Evolutionary conservation across 2,113 vertebrate species (phyloP), one percentile per base, ranked within the genome.

Genomic region (Plecturocebus donacophilus): DNA sequence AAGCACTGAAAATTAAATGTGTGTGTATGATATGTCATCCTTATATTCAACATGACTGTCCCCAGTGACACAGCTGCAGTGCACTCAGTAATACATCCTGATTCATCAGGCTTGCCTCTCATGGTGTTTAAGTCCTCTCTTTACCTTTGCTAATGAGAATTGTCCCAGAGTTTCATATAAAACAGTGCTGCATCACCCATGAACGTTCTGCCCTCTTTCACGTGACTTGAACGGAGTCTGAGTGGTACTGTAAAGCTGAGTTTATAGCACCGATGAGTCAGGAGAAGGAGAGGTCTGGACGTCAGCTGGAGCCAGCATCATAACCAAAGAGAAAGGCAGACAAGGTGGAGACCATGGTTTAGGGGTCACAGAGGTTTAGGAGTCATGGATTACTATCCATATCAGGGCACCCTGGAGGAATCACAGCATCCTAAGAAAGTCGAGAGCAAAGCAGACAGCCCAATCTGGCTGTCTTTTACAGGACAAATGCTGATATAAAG

Each of bases 21-120:
- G 85, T 27, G 40, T 13, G 38, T 38, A 64, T 20, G 16, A 5
- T n/a, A 56, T 13, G 47, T 12, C 83, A 38, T 11, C 38, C 38
- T 54, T 9, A 2, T 66, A 12, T n/a, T 71, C 14, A 6, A 14
- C n/a, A 17, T 0, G 14, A 16, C 20, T 19, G 0, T 47, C 30
- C 5, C 12, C 30, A 6, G n/a, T 17, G n/a, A 25, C 54, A 27
- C 0, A 56, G 79, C 42, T 4, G 10, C 6, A 9, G 27, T 1
- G 8, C 40, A 42, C 49, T 2, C 2, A 9, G 42, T 30, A 23
- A 52, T 14, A 66, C 80, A 70, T 17, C 21, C 32, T 1, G 0
- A 0, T 2, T 12, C 11, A 1, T 3, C 0, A 21, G 45, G 38
- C 20, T 11, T 1, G 3, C 42, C 6, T 38, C 19, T 23, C 14